A percentile compares a stretch with the other conserved stretches of the same genome.
Evolutionary conservation across 2,888 invertebrate species (phyloP).

Genomic region (Drosophila anceps): DNA sequence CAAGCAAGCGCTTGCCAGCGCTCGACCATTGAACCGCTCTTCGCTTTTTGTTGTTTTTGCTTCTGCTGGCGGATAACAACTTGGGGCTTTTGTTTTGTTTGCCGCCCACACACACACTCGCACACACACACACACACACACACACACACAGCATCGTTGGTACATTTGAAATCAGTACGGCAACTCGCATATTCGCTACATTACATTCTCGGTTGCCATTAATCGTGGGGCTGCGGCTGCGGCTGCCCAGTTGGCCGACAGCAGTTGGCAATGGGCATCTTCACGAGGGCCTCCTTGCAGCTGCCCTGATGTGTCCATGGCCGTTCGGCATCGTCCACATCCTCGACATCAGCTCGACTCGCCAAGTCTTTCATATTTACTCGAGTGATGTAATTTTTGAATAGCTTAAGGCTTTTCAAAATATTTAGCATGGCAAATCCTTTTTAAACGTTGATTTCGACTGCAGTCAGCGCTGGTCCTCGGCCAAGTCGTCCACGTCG

Average conservation of each 20-base stretch:
- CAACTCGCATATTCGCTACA: constrained; percentile 79
- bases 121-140: not conserved
- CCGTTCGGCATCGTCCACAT: not conserved
- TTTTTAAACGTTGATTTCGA: constrained; percentile 77
- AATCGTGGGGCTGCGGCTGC: constrained; percentile 69
- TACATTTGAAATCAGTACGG: constrained; percentile 77
- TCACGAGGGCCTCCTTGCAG: constrained; percentile 12
- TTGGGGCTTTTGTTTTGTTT: constrained; percentile 65
- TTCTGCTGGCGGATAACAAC: constrained; percentile 59
- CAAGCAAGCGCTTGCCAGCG: constrained; percentile 68
- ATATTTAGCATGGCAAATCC: constrained; percentile 81
- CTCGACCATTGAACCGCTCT: constrained; percentile 72
- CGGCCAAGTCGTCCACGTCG: not conserved
- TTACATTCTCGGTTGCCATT: constrained; percentile 77
- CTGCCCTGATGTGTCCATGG: not conserved
- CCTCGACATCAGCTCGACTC: constrained; percentile 32
- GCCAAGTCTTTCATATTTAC: constrained; percentile 72
- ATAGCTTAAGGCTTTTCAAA: constrained; percentile 78
- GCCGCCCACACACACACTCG: constrained; percentile 44
- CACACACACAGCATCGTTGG: constrained; percentile 16
- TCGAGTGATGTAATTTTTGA: constrained; percentile 81
- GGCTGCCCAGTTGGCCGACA: constrained; percentile 41
- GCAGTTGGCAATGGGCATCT: constrained; percentile 41
- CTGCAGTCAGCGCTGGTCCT: constrained; percentile 48
- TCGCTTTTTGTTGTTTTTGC: constrained; percentile 59